These are phyloP conservation scores for Chlorodrepanis virens DNA, from an alignment of 2,113 vertebrate species.

Conservation along the genomic window DNA sequence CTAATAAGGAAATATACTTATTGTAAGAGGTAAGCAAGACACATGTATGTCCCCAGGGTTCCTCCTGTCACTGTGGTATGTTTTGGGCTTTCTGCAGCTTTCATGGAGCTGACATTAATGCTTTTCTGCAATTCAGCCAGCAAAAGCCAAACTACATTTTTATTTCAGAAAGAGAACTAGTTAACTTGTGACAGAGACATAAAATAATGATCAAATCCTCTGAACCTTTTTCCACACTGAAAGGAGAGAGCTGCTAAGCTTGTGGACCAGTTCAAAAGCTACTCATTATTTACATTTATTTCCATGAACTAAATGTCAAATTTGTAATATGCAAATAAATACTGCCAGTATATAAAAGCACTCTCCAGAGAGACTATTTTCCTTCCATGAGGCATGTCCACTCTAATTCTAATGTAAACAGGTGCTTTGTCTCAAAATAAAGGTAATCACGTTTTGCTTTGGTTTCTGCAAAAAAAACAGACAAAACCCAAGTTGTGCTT, in stretches of 20 bases:
- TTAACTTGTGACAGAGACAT: not conserved
- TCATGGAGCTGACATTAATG: not conserved
- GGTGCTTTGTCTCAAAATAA: not conserved
- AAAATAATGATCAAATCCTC: not conserved
- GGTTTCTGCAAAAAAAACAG: not conserved
- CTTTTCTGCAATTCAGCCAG: not conserved
- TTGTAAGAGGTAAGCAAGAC: not conserved
- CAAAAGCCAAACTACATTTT: not conserved
- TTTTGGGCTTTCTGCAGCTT: not conserved
- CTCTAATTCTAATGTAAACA: not conserved
- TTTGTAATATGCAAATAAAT: constrained; percentile 29
- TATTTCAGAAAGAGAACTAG: not conserved
- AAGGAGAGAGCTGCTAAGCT: not conserved
- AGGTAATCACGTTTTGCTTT: not conserved
- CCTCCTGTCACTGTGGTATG: not conserved
- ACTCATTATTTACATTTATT: constrained; percentile 13
- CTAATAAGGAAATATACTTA: not conserved
- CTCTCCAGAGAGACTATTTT: not conserved
- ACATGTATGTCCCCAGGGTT: not conserved
- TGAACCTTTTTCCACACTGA: not conserved
- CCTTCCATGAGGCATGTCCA: not conserved
- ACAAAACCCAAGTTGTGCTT: not conserved
- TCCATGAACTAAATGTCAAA: not conserved
- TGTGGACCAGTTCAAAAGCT: not conserved
- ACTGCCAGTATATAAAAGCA: not conserved